Evolutionary conservation across 2,888 invertebrate species (phyloP).

Genomic region (Macaria notata): DNA sequence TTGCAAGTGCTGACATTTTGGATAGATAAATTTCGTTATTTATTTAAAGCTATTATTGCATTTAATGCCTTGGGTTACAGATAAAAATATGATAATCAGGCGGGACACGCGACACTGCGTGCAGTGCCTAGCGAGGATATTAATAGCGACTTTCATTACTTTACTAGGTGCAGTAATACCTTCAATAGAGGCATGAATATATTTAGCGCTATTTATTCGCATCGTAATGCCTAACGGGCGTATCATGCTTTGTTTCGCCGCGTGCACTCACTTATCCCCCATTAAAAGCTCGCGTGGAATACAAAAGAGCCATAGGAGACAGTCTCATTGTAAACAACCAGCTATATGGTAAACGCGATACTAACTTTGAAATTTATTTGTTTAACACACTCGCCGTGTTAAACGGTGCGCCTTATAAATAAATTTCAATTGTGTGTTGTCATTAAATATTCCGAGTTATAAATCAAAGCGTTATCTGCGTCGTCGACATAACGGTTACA

Average conservation of each 20-base stretch:
- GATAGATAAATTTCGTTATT: constrained; percentile 12
- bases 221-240: constrained; percentile 25
- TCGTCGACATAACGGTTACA: constrained; percentile 67
- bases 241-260: constrained; percentile 20
- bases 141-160: constrained; percentile 17
- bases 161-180: constrained; percentile 5
- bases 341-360: constrained; percentile 66
- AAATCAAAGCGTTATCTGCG: constrained; percentile 77
- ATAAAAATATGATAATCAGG: constrained; percentile 18
- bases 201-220: constrained; percentile 22
- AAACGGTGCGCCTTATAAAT: constrained; percentile 72
- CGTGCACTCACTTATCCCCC: constrained; percentile 39
- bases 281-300: constrained; percentile 57
- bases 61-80: constrained; percentile 13
- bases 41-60: constrained; percentile 10
- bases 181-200: constrained; percentile 15
- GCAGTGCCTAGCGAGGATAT: constrained; percentile 15
- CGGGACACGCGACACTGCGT: constrained; percentile 22
- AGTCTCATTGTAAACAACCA: constrained; percentile 58
- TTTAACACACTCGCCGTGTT: constrained; percentile 47
- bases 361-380: constrained; percentile 73
- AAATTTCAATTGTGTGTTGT: constrained; percentile 79
- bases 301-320: constrained; percentile 60
- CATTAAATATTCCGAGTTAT: constrained; percentile 76
- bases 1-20: constrained; percentile 18